Percentiles rank a stretch among this genome's conserved stretches.
Evolutionary conservation across 2,888 invertebrate genomes (phyloP).

Genomic region (Meiosimyza decipiens): DNA sequence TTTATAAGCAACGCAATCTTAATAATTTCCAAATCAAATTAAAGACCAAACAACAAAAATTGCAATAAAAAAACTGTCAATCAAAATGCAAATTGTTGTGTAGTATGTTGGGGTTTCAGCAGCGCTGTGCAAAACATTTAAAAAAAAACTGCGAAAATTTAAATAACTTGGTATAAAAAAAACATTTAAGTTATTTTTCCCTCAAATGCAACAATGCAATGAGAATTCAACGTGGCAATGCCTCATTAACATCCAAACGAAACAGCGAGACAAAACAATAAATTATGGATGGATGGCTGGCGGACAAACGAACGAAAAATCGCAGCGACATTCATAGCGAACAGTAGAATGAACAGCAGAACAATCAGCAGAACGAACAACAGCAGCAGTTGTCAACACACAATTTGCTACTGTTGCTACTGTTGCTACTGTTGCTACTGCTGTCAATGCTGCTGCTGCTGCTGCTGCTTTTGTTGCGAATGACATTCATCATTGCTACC

Average conservation of each 20-base stretch:
- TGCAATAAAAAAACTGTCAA: conserved; percentile 39
- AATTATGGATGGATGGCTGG: conserved; percentile 8
- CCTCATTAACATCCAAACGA: conserved; percentile 20
- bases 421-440: background rate
- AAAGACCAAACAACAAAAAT: background rate
- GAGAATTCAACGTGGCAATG: background rate
- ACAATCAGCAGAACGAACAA: conserved; percentile 2
- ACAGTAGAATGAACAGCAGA: no score
- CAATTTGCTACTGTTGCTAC: conserved; percentile 8
- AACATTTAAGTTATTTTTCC: background rate
- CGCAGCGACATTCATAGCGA: no score
- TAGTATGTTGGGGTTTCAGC: no score
- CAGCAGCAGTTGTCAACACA: conserved; percentile 12
- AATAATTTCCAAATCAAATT: no score
- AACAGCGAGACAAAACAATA: background rate
- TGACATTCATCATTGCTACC: conserved; percentile 3
- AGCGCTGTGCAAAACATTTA: background rate
- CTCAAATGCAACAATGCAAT: background rate
- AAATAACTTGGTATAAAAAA: background rate
- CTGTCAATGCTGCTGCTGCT: conserved; percentile 2
- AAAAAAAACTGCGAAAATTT: background rate
- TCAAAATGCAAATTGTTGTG: conserved; percentile 46
- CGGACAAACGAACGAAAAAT: no score
- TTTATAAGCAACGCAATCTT: no score
- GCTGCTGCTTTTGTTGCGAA: background rate